Evolutionary conservation across 2,888 invertebrate species (phyloP), one percentile per base, ranked within the genome.

Genomic region (Callyntrura guangdongensis): DNA sequence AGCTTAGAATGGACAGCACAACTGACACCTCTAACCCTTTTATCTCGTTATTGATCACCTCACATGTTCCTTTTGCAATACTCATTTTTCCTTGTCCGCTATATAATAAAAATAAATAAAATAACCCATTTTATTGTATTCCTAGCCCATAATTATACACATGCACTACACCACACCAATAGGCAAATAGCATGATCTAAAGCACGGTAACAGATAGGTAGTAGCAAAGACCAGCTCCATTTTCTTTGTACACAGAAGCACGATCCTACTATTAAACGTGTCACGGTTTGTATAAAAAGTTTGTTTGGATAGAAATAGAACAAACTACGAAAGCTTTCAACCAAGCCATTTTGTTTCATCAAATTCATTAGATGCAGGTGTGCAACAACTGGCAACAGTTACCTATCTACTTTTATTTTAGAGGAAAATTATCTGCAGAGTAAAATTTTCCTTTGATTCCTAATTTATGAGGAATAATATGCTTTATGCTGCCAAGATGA

Each of bases 11-110:
- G 59, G 85, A 85, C 72, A 85, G 22, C 67, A 87, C 88, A 82
- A 88, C 74, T 89, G 89, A 89, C 89, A n/a, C 89, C 89, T 83
- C 72, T 89, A 81, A 89, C 89, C 89, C 53, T 89, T 89, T 82
- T 89, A 83, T 89, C 89, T 83, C 20, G 89, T 61, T 89, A 83
- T 83, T 69, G 83, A 89, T 89, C 83, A 67, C 86, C 67, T 47
- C n/a, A 36, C 36, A 20, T 85, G 20, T 77, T 53, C 20, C 61
- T 59, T 61, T 81, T 81, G 81, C 81, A 61, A 53, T 53, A 53
- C n/a, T 22, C 25, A 25, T 53, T 56, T 36, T 36, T 36, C 12
- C 27, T 59, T 77, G 25, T 56, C 77, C 25, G 11, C 25, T 9
- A 77, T 8, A 53, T 11, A 59, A 61, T 17, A 79, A 11, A 59